phyloP scores from a whole-genome alignment of 2,113 vertebrate genomes.

The Geothlypis trichas region DNA sequence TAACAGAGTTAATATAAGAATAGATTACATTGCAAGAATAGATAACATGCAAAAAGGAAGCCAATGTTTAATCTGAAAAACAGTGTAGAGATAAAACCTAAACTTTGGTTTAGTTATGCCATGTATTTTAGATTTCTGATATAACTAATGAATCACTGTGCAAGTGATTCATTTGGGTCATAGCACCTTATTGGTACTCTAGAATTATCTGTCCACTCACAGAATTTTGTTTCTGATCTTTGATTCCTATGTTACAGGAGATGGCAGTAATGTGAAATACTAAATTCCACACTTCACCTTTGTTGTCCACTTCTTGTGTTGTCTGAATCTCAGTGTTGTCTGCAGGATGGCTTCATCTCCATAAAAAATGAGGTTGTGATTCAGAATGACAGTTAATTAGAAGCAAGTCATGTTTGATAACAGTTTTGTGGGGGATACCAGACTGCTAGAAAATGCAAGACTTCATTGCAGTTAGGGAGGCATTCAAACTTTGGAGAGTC shows the following conservation, averaged over 20 bases:
- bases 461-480: background rate
- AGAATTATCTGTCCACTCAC: background rate
- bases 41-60: background rate
- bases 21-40: background rate
- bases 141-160: background rate
- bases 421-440: background rate
- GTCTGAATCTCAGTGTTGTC: background rate
- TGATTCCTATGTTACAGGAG: background rate
- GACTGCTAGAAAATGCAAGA: background rate
- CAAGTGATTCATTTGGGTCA: background rate
- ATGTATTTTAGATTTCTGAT: background rate
- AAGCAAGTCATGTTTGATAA: constrained; percentile 49
- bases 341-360: constrained; percentile 2
- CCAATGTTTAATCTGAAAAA: background rate
- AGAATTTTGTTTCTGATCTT: background rate
- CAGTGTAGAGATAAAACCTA: background rate
- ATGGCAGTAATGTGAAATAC: background rate
- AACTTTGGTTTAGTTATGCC: background rate
- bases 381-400: background rate
- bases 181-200: background rate
- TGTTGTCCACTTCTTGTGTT: constrained; percentile 4
- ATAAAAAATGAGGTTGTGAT: background rate
- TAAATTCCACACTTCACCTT: background rate
- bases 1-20: background rate
- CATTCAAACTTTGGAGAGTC: background rate